These are phyloP conservation scores for Myotis myotis DNA, from an alignment of 2,797 vertebrate species.

Conservation along the genomic window DNA sequence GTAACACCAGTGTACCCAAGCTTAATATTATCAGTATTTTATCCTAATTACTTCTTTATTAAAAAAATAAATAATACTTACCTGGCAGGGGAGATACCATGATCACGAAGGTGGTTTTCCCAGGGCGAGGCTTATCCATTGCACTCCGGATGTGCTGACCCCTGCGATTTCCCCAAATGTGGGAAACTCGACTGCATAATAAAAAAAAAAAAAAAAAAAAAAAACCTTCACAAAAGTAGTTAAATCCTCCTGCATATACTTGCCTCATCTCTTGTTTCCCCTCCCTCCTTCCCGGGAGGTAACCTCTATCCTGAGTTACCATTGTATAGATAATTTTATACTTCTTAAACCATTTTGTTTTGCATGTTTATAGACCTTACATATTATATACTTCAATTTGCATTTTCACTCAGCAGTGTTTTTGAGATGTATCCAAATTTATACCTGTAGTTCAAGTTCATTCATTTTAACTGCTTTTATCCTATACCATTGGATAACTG, in stretches of 20 bases:
- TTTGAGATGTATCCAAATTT: not conserved
- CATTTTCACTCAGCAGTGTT: not conserved
- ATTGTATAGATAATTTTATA: not conserved
- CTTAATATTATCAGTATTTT: conserved; percentile 22
- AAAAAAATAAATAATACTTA: conserved; percentile 26
- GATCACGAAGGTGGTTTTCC: too few species aligned
- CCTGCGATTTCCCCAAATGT: too few species aligned
- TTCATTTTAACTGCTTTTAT: conserved; percentile 46
- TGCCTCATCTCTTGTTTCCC: not conserved
- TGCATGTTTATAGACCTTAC: not conserved
- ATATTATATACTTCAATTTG: not conserved
- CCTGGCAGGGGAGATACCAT: too few species aligned
- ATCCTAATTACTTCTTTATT: conserved; percentile 39
- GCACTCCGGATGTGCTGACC: too few species aligned
- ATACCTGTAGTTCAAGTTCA: not conserved
- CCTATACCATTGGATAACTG: not conserved
- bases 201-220: conserved; percentile 26
- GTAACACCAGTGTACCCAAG: not conserved
- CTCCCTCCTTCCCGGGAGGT: not conserved
- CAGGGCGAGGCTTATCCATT: too few species aligned
- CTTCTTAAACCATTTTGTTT: not conserved
- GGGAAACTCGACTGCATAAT: too few species aligned
- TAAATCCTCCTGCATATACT: not conserved
- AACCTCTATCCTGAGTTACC: not conserved
- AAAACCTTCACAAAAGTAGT: conserved; percentile 27